A percentile compares a stretch with the other conserved stretches of the same genome.
These are phyloP conservation scores for Sebastes paucispinis DNA, from an alignment of 2,797 vertebrate genomes.

Conservation along the genomic window DNA sequence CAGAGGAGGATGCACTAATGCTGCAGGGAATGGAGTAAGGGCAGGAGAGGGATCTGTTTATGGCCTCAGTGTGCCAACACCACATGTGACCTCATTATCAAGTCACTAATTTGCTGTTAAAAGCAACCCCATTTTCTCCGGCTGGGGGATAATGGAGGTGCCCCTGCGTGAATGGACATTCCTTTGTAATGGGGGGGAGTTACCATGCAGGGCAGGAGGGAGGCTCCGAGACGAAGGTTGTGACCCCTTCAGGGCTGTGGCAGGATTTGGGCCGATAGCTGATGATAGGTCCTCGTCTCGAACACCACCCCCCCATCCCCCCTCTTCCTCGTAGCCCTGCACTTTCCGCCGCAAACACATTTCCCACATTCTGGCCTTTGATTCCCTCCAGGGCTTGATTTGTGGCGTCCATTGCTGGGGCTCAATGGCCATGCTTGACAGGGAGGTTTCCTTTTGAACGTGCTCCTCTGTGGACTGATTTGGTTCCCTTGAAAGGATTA, in stretches of 20 bases:
- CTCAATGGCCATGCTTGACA: slow-evolving; percentile 90
- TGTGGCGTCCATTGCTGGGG: slow-evolving; percentile 86
- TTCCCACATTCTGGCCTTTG: slow-evolving; percentile 93
- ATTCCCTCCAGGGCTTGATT: slow-evolving; percentile 91
- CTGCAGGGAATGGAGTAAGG: slow-evolving; percentile 49
- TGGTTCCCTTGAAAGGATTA: slow-evolving; percentile 97
- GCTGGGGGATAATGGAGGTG: slow-evolving; percentile 74
- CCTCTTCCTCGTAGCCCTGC: slow-evolving; percentile 35
- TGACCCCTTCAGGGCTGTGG: slow-evolving; percentile 73
- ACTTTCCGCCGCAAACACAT: slow-evolving; percentile 67
- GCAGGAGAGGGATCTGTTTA: slow-evolving; percentile 66
- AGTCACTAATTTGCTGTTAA: slow-evolving; percentile 84
- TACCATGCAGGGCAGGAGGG: slow-evolving; percentile 58
- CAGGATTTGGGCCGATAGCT: slow-evolving; percentile 75
- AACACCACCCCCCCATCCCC: slow-evolving; percentile 18
- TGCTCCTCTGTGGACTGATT: slow-evolving; percentile 89
- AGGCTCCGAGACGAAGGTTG: slow-evolving; percentile 61
- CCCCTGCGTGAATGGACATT: slow-evolving; percentile 81
- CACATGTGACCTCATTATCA: slow-evolving; percentile 79
- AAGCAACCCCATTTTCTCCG: slow-evolving; percentile 75
- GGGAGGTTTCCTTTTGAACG: slow-evolving; percentile 88
- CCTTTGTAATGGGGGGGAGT: slow-evolving; percentile 79
- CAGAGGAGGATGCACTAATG: slow-evolving; percentile 43
- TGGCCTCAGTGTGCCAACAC: slow-evolving; percentile 69
- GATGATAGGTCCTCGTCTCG: slow-evolving; percentile 65